Evolutionary conservation across 2,888 invertebrate species (phyloP).

Genomic region (Phasia obesa): DNA sequence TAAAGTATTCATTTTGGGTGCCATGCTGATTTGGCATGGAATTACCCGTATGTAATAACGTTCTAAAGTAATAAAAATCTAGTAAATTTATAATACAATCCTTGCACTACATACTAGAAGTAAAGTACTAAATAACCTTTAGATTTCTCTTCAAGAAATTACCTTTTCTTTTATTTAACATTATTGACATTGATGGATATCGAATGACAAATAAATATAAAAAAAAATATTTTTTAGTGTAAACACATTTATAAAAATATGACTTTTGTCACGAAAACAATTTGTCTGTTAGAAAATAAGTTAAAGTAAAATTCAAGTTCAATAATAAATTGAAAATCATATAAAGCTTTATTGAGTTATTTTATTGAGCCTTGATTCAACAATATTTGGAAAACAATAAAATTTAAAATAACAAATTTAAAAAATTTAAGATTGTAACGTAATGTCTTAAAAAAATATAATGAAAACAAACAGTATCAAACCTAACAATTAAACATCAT

Average conservation of each 20-base stretch:
- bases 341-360: too few species aligned
- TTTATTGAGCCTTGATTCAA: not conserved
- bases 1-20: too few species aligned
- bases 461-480: too few species aligned
- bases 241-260: conserved; percentile 45
- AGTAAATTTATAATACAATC: too few species aligned
- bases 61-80: too few species aligned
- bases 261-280: conserved; percentile 67
- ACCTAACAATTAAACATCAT: not conserved
- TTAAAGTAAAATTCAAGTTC: conserved; percentile 43
- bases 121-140: not conserved
- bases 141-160: not conserved
- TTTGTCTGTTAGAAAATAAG: conserved; percentile 34
- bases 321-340: conserved; percentile 18
- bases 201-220: conserved; percentile 27
- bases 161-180: conserved; percentile 7
- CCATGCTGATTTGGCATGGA: too few species aligned
- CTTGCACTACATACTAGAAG: too few species aligned
- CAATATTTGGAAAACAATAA: too few species aligned
- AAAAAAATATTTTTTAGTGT: conserved; percentile 31
- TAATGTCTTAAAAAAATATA: too few species aligned
- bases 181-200: conserved; percentile 57
- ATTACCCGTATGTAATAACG: too few species aligned
- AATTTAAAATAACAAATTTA: too few species aligned
- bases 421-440: too few species aligned